A percentile compares a stretch with the other conserved stretches of the same genome.
Evolutionary conservation across 2,797 vertebrate species (phyloP).

Genomic region (Petrocephalus schoutedeni): DNA sequence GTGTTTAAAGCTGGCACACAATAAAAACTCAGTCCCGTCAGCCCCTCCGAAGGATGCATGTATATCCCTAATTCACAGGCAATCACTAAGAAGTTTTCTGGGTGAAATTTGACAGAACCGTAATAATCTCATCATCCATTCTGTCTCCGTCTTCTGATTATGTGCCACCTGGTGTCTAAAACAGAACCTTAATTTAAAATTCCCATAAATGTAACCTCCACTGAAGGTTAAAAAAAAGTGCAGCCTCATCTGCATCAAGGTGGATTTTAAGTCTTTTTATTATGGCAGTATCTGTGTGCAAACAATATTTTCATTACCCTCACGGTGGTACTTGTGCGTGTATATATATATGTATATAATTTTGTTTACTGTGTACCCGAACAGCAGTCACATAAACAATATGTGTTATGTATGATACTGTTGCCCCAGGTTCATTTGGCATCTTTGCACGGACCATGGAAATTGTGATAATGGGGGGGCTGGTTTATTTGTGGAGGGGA

Average conservation of each 20-base stretch:
- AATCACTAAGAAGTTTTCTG: neutral
- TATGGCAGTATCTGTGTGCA: neutral
- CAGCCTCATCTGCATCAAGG: neutral
- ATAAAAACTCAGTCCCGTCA: slow-evolving; percentile 1
- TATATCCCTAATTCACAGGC: neutral
- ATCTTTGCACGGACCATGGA: neutral
- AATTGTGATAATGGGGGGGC: neutral
- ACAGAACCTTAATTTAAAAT: neutral
- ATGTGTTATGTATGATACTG: slow-evolving; percentile 9
- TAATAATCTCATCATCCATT: neutral
- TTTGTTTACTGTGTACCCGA: slow-evolving; percentile 5
- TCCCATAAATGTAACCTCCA: slow-evolving; percentile 4
- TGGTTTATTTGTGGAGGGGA: neutral
- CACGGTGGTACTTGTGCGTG: neutral
- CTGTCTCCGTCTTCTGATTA: neutral
- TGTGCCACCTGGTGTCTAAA: neutral
- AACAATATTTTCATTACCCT: neutral
- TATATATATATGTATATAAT: slow-evolving; percentile 13
- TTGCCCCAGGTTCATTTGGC: neutral
- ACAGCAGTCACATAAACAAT: slow-evolving; percentile 8
- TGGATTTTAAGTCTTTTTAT: neutral
- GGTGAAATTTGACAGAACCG: neutral
- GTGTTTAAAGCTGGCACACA: neutral
- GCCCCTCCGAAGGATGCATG: neutral
- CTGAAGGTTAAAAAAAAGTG: neutral